A percentile compares a stretch with the other conserved stretches of the same genome.
These are phyloP conservation scores for Omphaloscelis lunosa DNA, from an alignment of 2,888 invertebrate genomes.

Conservation along the genomic window DNA sequence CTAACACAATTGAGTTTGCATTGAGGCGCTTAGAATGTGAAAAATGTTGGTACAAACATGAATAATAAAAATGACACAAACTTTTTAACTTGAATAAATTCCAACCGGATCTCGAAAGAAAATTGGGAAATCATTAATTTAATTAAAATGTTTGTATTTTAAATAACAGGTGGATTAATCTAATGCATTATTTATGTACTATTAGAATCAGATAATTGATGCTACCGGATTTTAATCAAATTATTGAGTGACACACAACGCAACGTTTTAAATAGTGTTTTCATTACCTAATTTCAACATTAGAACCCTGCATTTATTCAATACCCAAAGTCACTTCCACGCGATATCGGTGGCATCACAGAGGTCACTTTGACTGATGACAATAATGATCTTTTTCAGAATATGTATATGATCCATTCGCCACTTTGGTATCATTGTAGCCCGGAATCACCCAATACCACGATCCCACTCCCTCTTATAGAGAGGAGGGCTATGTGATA, in stretches of 20 bases:
- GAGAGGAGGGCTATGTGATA: not conserved
- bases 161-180: conserved; percentile 1
- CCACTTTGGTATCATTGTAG: not conserved
- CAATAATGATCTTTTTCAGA: no score
- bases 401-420: not conserved
- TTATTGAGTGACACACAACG: not conserved
- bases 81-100: not conserved
- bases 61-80: not conserved
- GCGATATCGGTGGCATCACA: not conserved
- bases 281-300: not conserved
- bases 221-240: no score
- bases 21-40: not conserved
- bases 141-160: not conserved
- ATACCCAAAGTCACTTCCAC: not conserved
- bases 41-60: not conserved
- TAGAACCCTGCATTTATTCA: not conserved
- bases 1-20: not conserved
- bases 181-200: conserved; percentile 1
- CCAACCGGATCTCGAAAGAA: not conserved
- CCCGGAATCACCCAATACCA: not conserved
- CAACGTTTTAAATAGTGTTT: not conserved
- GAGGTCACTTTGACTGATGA: not conserved
- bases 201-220: not conserved
- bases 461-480: not conserved
- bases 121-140: not conserved